phyloP scores from a whole-genome alignment of 2,797 vertebrate genomes.

The Falco concolor region DNA sequence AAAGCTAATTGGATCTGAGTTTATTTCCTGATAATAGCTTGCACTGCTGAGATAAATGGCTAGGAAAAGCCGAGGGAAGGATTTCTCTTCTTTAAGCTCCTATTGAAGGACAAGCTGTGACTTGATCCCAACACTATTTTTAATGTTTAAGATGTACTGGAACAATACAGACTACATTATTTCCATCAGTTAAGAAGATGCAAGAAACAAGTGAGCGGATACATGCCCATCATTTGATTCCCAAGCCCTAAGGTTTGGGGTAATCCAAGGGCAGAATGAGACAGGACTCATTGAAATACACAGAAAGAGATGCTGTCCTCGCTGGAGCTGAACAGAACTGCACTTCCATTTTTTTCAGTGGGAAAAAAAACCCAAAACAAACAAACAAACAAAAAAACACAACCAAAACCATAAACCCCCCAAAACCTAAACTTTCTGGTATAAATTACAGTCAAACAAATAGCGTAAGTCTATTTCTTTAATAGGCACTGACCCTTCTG shows the following conservation, averaged over 20 bases:
- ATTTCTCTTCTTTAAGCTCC: constrained; percentile 12
- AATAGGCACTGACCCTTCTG: neutral
- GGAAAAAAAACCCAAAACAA: too few relatives aligned
- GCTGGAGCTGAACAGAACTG: neutral
- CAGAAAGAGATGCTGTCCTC: neutral
- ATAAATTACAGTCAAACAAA: neutral
- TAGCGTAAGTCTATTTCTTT: neutral
- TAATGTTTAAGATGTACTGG: neutral
- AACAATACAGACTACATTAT: neutral
- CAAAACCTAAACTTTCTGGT: neutral
- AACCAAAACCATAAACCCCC: rapidly evolving
- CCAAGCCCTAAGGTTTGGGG: neutral
- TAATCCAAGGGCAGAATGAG: neutral
- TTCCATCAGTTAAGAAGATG: neutral
- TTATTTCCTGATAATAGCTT: constrained; percentile 52
- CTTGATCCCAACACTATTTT: neutral
- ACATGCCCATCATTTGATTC: neutral
- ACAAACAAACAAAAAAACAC: rapidly evolving
- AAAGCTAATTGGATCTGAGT: constrained; percentile 58
- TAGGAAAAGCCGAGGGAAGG: neutral
- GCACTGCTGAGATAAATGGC: constrained; percentile 49
- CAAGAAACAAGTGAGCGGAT: neutral
- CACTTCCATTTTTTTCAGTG: neutral
- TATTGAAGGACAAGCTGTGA: neutral
- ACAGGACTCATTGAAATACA: rapidly evolving